These are phyloP conservation scores for Chrysotoxum bicinctum DNA, from an alignment of 2,888 invertebrate species.

Conservation along the genomic window DNA sequence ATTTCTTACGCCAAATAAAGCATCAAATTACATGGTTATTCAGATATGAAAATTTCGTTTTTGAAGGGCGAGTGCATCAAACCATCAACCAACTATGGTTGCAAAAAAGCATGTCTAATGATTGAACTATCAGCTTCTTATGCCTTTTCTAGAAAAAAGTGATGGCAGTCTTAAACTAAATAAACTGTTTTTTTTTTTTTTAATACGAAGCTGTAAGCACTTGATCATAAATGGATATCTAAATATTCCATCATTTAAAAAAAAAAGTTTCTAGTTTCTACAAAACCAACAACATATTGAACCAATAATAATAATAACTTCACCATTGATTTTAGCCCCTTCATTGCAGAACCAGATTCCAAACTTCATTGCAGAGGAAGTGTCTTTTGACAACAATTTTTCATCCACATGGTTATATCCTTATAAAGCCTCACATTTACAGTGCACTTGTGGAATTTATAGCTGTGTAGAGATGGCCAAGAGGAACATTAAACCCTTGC, in stretches of 20 bases:
- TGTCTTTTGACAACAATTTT: conserved; percentile 64
- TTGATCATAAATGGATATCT: background rate
- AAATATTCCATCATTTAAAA: background rate
- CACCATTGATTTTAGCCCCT: background rate
- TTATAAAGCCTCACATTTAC: conserved; percentile 47
- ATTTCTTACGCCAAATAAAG: too few relatives aligned
- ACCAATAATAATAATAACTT: conserved; percentile 9
- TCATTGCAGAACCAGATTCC: background rate
- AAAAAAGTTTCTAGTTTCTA: background rate
- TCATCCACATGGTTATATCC: conserved; percentile 64
- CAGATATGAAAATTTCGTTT: too few relatives aligned
- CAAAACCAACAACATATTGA: background rate
- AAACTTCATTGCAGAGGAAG: conserved; percentile 5
- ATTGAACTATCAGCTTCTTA: too few relatives aligned
- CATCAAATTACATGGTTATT: too few relatives aligned
- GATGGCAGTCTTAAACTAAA: background rate
- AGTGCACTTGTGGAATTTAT: conserved; percentile 62
- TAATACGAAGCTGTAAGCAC: background rate
- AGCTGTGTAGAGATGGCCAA: conserved; percentile 9
- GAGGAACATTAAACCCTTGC: conserved; percentile 22
- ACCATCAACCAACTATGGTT: too few relatives aligned
- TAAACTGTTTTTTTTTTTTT: too few relatives aligned
- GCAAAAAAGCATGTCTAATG: too few relatives aligned
- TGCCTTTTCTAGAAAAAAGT: too few relatives aligned
- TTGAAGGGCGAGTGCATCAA: too few relatives aligned